Base-by-base conservation (phyloP, 2,113 vertebrate species). In the Ameiurus melas region DNA sequence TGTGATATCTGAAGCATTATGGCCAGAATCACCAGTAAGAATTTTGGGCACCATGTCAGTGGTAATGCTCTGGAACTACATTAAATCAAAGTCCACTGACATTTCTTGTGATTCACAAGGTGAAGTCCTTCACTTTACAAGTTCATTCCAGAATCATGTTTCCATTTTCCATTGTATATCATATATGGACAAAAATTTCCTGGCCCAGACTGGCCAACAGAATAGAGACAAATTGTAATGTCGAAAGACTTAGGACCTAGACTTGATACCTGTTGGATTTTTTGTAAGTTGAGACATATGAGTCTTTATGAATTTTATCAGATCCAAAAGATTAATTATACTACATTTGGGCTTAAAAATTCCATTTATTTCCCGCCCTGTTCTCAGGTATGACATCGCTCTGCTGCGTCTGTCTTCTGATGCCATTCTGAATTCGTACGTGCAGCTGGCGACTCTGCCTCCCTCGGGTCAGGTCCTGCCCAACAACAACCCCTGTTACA, bases 311-410 rank as follows among this genome's bases (percentile, higher is more conserved):
- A 19, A 58, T 27, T 17, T 60, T 27, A 83, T 43, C 7, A 77
- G 19, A 33, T 5, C 20, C 27, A 16, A 36, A 58, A 71, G 47
- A 87, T 85, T 0, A 86, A 64, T 68, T 53, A 27, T 36, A 47
- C n/a, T 25, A 20, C 14, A 25, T 22, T 39, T 43, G 70, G 5
- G 71, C 53, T 62, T 13, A 85, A 79, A 84, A 62, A 30, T 73
- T 33, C 36, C 5, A 30, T 85, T 39, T 64, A n/a, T 39, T 51
- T 83, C 8, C 33, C 89, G 82, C 1, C 73, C 60, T 86, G 77
- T 17, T 43, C 0, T 57, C 92, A 99, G 97, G 43, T 97, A 94
- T 51, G 97, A 99, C 93, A 97, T 98, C 8, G 97, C 97, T 53
- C 90, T 98, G 64, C 91, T 99, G 89, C 95, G 92, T 71, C 96